Percentiles rank a stretch among this genome's conserved stretches.
phyloP scores from a whole-genome alignment of 2,797 vertebrate species.

The Ataeniobius toweri region DNA sequence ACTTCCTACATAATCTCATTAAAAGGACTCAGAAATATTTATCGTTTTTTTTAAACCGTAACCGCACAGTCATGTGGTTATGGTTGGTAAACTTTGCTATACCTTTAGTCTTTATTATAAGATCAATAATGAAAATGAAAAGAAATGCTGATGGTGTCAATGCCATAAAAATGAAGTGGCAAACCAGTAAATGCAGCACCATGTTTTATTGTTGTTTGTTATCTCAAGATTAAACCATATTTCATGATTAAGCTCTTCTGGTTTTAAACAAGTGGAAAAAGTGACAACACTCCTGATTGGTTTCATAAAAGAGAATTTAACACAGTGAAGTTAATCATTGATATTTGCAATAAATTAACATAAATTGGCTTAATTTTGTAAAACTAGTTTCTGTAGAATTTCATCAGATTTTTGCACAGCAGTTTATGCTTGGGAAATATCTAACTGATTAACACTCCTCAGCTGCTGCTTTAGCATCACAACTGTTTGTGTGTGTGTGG shows the following conservation, averaged over 20 bases:
- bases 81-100: not conserved
- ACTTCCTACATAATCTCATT: not conserved
- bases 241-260: not conserved
- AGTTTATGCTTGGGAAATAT: constrained; percentile 25
- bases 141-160: not conserved
- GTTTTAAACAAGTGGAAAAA: not conserved
- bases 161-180: not conserved
- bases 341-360: constrained; percentile 25
- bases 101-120: not conserved
- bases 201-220: not conserved
- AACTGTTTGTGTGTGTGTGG: not conserved
- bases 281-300: not conserved
- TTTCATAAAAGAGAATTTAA: constrained; percentile 12
- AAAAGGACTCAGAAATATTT: not conserved
- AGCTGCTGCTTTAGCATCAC: constrained; percentile 21
- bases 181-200: not conserved
- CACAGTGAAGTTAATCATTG: constrained; percentile 6
- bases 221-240: constrained; percentile 1
- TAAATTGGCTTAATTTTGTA: constrained; percentile 15
- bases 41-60: no score
- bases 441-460: constrained; percentile 5
- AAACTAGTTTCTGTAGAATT: constrained; percentile 12
- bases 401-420: constrained; percentile 15
- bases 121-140: not conserved
- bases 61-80: no score